Conservation (phyloP, 1,140 invertebrate genomes). For the Aphaenogaster ashmeadi region DNA sequence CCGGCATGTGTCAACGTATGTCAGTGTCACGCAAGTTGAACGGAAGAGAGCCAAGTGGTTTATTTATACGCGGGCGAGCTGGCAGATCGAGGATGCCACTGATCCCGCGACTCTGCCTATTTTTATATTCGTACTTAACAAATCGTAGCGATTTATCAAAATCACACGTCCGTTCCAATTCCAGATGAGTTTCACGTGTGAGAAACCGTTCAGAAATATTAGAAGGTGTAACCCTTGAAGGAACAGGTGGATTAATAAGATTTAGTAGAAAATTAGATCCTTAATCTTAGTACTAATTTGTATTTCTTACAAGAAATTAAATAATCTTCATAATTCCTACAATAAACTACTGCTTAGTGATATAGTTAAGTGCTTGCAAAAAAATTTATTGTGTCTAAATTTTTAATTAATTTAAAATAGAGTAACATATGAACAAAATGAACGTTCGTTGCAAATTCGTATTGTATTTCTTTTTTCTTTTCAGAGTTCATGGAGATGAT, state of each 20-base stretch:
- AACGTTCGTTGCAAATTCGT: background rate
- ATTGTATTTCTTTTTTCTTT: constrained; percentile 84
- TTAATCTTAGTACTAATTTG: background rate
- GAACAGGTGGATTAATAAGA: constrained; percentile 1
- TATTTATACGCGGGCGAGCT: constrained; percentile 54
- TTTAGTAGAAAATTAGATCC: background rate
- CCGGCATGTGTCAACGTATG: background rate
- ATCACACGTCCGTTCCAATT: constrained; percentile 30
- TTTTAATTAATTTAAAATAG: constrained; percentile 21
- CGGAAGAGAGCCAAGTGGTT: background rate
- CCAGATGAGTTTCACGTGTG: constrained; percentile 9
- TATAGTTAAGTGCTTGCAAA: background rate
- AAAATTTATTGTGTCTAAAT: constrained; percentile 1
- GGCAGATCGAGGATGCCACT: constrained; percentile 27
- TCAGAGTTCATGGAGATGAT: constrained; percentile 99
- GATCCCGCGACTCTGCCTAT: constrained; percentile 26
- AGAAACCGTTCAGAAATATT: constrained; percentile 20
- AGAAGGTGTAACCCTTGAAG: background rate
- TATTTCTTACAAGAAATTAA: background rate
- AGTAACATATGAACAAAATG: background rate
- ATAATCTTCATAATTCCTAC: background rate
- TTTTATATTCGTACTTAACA: constrained; percentile 40
- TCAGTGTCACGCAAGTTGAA: background rate
- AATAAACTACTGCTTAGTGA: background rate
- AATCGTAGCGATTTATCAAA: constrained; percentile 41